Conservation (phyloP, 2,113 vertebrate species). For the Conger conger region DNA sequence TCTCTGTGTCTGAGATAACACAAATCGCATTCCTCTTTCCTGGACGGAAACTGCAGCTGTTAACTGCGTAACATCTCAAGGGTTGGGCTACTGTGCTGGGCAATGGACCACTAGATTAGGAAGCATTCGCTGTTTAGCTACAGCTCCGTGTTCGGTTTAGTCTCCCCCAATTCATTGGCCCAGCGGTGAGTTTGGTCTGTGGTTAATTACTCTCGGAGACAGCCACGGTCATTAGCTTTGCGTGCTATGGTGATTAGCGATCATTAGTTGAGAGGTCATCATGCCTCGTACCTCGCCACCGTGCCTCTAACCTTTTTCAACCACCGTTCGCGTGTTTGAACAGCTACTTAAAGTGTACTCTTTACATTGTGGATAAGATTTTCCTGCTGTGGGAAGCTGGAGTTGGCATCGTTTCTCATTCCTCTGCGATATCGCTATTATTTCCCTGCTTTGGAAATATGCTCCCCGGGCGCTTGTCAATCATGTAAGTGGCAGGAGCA, state of each 20-base stretch:
- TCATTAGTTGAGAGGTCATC: background rate
- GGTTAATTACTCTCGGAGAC: background rate
- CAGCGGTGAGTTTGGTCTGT: background rate
- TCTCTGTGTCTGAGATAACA: background rate
- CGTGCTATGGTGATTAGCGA: background rate
- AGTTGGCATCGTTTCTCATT: background rate
- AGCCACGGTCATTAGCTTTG: background rate
- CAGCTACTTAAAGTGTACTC: slow-evolving; percentile 10
- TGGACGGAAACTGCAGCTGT: background rate
- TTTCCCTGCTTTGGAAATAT: background rate
- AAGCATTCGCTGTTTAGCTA: too few relatives aligned
- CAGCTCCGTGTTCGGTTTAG: background rate
- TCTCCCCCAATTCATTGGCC: background rate
- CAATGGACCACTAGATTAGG: background rate
- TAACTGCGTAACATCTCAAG: background rate
- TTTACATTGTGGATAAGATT: background rate
- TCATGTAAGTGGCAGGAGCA: background rate
- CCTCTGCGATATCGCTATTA: background rate
- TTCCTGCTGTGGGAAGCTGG: background rate
- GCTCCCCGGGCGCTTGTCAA: background rate
- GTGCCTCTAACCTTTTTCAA: background rate
- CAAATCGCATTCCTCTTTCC: background rate
- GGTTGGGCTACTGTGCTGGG: background rate
- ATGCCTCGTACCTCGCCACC: background rate
- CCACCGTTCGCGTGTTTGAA: slow-evolving; percentile 6